Base-by-base conservation (phyloP, 2,113 vertebrate species). In the Coptodon bakossiorum region DNA sequence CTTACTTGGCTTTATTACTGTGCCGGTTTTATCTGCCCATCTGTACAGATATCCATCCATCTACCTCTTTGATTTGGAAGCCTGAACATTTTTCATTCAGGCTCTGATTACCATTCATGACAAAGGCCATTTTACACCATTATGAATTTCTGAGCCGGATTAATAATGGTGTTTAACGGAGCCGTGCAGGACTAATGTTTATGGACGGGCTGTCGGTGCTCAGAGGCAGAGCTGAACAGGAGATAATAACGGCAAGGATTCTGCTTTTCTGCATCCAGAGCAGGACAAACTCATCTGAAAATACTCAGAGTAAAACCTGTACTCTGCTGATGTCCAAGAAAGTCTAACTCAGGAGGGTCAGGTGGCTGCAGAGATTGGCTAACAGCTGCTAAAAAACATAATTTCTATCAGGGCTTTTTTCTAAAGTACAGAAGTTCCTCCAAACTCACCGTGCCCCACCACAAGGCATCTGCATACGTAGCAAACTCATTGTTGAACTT, bases 361-460 rank as follows among this genome's bases (percentile, higher is more conserved):
- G 68, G 36, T 16, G 12, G 0, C 76, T 19, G 31, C 12, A 48
- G 3, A 78, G 24, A 31, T 10, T 5, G 19, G 22, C 22, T 73
- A 5, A 27, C 68, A 11, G 43, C 68, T 45, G 68, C 1, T 73
- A 59, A 4, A 27, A 54, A 66, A 45, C 1, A 45, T 73, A 0
- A 45, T 45, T 27, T 43, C 38, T 45, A 76, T 29, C 43, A 48
- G 13, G 14, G 14, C 40, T 27, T 76, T 76, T 76, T 19, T 19
- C 71, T 76, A 7, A 3, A 73, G 40, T 45, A 10, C 7, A 9
- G 22, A 45, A 17, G 16, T 73, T 27, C 38, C 8, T 45, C 10
- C 34, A 52, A 93, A 97, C 98, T 98, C 96, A 99, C 98, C 87
- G 98, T 99, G 92, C 98, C 98, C 98, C 98, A 99, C 98, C 99